A percentile compares a stretch with the other conserved stretches of the same genome.
Conservation (phyloP, 2,113 vertebrate genomes). For the Cyphomyrus discorhynchus region DNA sequence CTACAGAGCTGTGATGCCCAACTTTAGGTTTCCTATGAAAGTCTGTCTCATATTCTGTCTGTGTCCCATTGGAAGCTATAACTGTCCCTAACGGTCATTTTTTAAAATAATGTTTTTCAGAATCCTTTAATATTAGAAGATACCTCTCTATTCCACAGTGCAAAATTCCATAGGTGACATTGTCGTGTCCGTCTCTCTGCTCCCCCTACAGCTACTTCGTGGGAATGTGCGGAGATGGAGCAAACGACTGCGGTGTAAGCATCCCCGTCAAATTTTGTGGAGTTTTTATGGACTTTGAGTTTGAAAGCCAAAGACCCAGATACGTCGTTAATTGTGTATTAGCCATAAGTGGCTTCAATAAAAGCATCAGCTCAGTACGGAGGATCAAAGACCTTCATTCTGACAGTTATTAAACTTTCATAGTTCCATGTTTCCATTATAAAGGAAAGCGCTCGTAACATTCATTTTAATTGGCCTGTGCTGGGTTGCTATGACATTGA, state of each 20-base stretch:
- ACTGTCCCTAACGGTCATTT: neutral
- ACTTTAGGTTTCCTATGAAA: neutral
- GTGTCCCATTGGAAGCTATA: neutral
- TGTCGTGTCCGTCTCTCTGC: neutral
- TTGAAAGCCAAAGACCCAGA: neutral
- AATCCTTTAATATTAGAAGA: neutral
- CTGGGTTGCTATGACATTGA: neutral
- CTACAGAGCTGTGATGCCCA: neutral
- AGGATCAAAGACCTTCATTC: neutral
- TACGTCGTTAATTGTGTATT: neutral
- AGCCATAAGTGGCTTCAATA: neutral
- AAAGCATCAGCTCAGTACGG: neutral
- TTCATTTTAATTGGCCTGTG: neutral
- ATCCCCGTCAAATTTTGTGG: neutral
- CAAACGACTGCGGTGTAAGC: conserved; percentile 96
- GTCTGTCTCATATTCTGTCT: neutral
- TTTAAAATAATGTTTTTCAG: neutral
- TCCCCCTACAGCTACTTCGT: conserved; percentile 80
- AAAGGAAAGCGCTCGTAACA: neutral
- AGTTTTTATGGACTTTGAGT: neutral
- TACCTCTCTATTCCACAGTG: no score
- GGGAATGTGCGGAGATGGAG: conserved; percentile 96
- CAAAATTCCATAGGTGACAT: neutral
- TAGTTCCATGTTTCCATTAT: neutral
- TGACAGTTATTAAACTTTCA: neutral